Evolutionary conservation across 1,140 invertebrate genomes (phyloP), one percentile per base, ranked within the genome.

Genomic region (Philopotamus ludificatus): DNA sequence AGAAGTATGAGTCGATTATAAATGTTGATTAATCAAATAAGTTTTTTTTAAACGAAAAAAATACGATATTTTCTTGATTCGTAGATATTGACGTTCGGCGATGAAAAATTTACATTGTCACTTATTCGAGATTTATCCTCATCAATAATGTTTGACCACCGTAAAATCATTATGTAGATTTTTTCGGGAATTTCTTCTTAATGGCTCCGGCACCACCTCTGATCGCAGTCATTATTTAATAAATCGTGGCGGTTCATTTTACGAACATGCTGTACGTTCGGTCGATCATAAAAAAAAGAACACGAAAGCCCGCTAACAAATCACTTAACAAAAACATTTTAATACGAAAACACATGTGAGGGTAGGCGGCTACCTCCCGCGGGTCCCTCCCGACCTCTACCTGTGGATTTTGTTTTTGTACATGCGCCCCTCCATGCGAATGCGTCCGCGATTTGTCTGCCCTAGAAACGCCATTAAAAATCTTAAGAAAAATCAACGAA

Each of bases 241-340:
- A 18, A 7, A 47, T 47, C 15, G 44, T n/a, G 28, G 28, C 4
- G 12, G 28, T 34, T 34, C 28, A 34, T 34, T 34, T 34, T 34
- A 7, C 4, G 28, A 34, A 34, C 28, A 34, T 12, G 28, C 4
- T 34, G 28, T 34, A 7, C 28, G 28, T 7, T 34, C 28, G 28
- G 4, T 10, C 42, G 42, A 69, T 63, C 59, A 66, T 59, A 63
- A 47, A 65, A 63, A 68, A n/a, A n/a, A n/a, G n/a, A n/a, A 62
- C 63, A 65, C 50, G 63, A 68, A 68, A 65, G 67, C 67, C 54
- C 60, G 60, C 67, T 66, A 69, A 66, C 67, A 69, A 69, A 69
- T 69, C 67, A 69, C 67, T 69, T 69, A 66, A 66, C 67, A 65
- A 69, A 69, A 69, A 69, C 67, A 63, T 69, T 69, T 69, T 69